phyloP scores from a whole-genome alignment of 37 sponge, comb jelly and placozoan species.

The Oscarella lobularis region DNA sequence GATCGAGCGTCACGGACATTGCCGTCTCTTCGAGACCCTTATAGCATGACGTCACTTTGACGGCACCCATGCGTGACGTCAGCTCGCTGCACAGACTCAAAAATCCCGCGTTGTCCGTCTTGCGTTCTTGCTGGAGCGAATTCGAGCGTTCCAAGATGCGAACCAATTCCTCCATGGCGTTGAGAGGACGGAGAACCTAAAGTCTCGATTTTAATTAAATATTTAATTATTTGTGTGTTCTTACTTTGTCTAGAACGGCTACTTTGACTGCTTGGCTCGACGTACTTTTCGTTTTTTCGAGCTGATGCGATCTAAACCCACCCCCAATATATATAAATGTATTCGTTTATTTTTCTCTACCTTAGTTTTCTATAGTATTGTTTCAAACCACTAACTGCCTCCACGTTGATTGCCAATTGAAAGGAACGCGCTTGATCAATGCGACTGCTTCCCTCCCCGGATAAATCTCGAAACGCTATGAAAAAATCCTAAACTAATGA shows the following conservation, averaged over 20 bases:
- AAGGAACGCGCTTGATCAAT: background rate
- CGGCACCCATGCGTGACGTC: constrained; percentile 40
- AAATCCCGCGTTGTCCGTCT: constrained; percentile 34
- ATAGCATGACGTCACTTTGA: constrained; percentile 30
- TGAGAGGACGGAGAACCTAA: constrained; percentile 43
- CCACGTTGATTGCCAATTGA: background rate
- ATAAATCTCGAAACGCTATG: background rate
- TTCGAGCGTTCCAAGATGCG: constrained; percentile 22
- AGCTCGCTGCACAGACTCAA: constrained; percentile 48
- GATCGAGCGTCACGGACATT: constrained; percentile 35
- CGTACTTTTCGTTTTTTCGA: background rate
- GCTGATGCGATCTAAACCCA: background rate
- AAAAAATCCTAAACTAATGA: background rate
- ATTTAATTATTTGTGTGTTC: background rate
- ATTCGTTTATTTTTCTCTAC: too few relatives aligned
- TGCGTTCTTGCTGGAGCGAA: constrained; percentile 14
- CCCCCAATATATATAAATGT: too few relatives aligned
- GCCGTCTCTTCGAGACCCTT: background rate
- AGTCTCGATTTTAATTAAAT: background rate
- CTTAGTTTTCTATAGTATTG: background rate
- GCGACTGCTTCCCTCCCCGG: background rate
- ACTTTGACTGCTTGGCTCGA: background rate
- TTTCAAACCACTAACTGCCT: background rate
- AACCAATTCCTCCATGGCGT: constrained; percentile 44
- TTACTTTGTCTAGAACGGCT: background rate